Percentiles rank a stretch among this genome's conserved stretches.
Conservation (phyloP, 2,797 vertebrate genomes). For the Tauraco hartlaubi region DNA sequence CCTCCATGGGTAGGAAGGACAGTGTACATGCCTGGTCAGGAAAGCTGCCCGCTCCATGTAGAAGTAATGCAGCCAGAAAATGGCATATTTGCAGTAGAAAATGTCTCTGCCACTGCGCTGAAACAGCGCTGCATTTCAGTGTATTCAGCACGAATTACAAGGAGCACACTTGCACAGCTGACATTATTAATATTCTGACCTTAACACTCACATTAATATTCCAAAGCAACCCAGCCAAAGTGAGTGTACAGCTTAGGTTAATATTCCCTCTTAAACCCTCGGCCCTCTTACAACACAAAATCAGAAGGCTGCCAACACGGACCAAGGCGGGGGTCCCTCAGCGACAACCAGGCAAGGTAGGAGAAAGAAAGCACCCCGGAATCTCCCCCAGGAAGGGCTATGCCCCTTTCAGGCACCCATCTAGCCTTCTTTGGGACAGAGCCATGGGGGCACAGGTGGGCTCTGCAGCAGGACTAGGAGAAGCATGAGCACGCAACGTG, state of each 20-base stretch:
- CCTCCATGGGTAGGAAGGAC: not conserved
- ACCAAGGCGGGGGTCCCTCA: fast-evolving
- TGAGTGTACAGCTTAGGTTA: not conserved
- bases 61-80: not conserved
- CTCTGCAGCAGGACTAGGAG: not conserved
- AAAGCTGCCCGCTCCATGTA: not conserved
- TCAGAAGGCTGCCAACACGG: not conserved
- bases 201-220: not conserved
- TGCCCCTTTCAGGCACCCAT: not conserved
- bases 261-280: not conserved
- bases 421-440: not conserved
- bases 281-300: not conserved
- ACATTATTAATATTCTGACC: conserved; percentile 30
- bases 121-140: not conserved
- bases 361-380: not conserved
- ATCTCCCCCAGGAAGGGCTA: not conserved
- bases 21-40: not conserved
- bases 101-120: not conserved
- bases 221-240: not conserved
- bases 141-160: not conserved
- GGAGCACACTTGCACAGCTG: not conserved
- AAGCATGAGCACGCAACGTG: not conserved
- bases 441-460: not conserved
- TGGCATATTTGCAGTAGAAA: not conserved
- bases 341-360: fast-evolving